Percentiles rank a stretch among this genome's conserved stretches.
phyloP scores from a whole-genome alignment of 1,140 invertebrate genomes.

The Drosophila subpulchrella region DNA sequence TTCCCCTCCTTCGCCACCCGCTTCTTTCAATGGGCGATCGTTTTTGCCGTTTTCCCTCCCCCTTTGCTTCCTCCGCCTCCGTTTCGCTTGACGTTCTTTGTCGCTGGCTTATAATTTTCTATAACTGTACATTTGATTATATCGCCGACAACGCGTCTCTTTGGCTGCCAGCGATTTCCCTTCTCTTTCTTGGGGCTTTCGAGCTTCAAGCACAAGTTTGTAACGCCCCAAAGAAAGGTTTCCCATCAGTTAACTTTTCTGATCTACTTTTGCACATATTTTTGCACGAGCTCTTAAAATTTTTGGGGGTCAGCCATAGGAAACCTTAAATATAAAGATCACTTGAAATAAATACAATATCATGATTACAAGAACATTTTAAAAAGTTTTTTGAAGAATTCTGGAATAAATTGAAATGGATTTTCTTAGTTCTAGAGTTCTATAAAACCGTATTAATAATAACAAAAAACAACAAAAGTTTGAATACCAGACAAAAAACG shows the following conservation, averaged over 20 bases:
- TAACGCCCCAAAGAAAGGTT: constrained; percentile 7
- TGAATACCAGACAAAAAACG: too few species aligned
- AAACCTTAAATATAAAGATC: too few species aligned
- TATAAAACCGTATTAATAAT: too few species aligned
- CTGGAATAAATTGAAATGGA: too few species aligned
- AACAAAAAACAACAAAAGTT: too few species aligned
- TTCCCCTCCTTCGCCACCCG: background rate
- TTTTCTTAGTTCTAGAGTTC: too few species aligned
- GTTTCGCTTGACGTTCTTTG: constrained; percentile 53
- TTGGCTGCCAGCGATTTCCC: constrained; percentile 25
- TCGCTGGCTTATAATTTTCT: constrained; percentile 74
- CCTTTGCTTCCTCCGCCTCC: background rate
- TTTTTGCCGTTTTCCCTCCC: constrained; percentile 10
- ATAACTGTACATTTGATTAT: constrained; percentile 70
- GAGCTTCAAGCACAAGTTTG: constrained; percentile 12
- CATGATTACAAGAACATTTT: too few species aligned
- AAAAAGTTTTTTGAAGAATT: too few species aligned
- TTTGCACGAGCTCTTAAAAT: background rate
- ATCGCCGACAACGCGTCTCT: constrained; percentile 31
- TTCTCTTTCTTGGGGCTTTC: constrained; percentile 22
- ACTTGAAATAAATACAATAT: too few species aligned
- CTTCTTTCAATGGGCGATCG: constrained; percentile 26
- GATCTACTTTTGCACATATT: background rate
- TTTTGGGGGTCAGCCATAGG: background rate
- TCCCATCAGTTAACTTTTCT: background rate